These are phyloP conservation scores for Oxystoma pomonae DNA, from an alignment of 2,888 invertebrate genomes.

Conservation along the genomic window DNA sequence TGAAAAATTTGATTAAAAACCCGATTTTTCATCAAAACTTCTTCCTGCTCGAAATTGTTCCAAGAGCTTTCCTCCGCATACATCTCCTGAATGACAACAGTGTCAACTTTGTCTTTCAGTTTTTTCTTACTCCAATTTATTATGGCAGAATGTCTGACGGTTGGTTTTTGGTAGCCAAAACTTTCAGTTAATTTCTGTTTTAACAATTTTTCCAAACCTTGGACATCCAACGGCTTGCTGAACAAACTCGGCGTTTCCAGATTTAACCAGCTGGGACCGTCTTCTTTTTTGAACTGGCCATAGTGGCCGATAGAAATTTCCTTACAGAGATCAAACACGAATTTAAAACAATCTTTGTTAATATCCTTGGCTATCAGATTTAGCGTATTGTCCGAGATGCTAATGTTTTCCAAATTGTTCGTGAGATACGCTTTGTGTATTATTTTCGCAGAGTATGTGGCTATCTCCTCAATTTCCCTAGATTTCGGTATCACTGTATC, in stretches of 20 bases:
- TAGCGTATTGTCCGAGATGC: slow-evolving; percentile 39
- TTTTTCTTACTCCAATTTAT: slow-evolving; percentile 62
- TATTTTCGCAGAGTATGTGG: slow-evolving; percentile 47
- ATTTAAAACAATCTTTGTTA: slow-evolving; percentile 53
- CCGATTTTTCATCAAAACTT: slow-evolving; percentile 62
- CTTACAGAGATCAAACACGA: slow-evolving; percentile 60
- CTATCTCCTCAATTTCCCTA: slow-evolving; percentile 47
- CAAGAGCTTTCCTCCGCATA: slow-evolving; percentile 69
- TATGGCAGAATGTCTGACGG: slow-evolving; percentile 54
- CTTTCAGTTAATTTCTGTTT: slow-evolving; percentile 52
- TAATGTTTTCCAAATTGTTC: slow-evolving; percentile 36
- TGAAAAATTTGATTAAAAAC: slow-evolving; percentile 57
- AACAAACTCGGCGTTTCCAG: slow-evolving; percentile 41
- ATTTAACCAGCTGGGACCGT: slow-evolving; percentile 52
- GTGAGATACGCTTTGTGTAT: slow-evolving; percentile 47
- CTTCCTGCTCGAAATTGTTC: slow-evolving; percentile 70
- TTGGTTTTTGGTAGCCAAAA: slow-evolving; percentile 52
- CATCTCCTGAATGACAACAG: slow-evolving; percentile 55
- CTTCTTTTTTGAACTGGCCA: slow-evolving; percentile 45
- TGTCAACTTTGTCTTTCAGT: slow-evolving; percentile 63
- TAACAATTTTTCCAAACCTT: slow-evolving; percentile 50
- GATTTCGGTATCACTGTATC: slow-evolving; percentile 46
- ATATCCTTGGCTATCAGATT: slow-evolving; percentile 37
- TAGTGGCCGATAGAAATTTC: slow-evolving; percentile 55
- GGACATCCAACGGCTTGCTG: slow-evolving; percentile 49